A percentile compares a stretch with the other conserved stretches of the same genome.
Evolutionary conservation across 2,888 invertebrate species (phyloP).

Genomic region (Ariolimax columbianus): DNA sequence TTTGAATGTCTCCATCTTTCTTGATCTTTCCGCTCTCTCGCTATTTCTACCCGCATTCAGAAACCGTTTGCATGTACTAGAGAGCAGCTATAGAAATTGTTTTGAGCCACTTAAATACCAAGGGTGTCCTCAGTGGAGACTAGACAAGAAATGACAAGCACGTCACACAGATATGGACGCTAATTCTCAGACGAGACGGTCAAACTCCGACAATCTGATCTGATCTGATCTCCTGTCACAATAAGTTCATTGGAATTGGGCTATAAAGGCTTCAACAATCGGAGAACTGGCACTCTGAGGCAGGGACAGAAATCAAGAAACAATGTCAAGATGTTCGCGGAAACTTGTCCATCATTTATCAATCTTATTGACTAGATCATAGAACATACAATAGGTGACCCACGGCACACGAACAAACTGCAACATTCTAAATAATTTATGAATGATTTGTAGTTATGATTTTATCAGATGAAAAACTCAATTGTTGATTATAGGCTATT

Average conservation of each 20-base stretch:
- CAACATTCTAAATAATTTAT: too few relatives aligned
- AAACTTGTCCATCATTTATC: too few relatives aligned
- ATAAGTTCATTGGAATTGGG: constrained; percentile 22
- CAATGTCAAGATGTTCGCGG: too few relatives aligned
- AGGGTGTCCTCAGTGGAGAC: neutral
- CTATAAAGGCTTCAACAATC: neutral
- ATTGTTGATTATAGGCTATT: too few relatives aligned
- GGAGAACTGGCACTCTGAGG: neutral
- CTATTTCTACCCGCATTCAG: too few relatives aligned
- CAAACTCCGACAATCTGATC: constrained; percentile 3
- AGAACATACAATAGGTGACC: too few relatives aligned
- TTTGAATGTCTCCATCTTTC: too few relatives aligned
- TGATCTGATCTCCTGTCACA: constrained; percentile 29
- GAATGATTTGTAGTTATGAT: too few relatives aligned
- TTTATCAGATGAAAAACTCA: too few relatives aligned
- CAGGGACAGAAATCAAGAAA: neutral
- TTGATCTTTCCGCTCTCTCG: too few relatives aligned
- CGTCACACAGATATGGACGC: constrained; percentile 13
- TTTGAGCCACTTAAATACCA: neutral
- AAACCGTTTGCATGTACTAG: neutral
- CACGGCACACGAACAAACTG: too few relatives aligned
- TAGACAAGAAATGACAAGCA: neutral
- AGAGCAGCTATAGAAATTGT: neutral
- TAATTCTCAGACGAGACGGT: constrained; percentile 34
- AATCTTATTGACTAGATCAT: too few relatives aligned